Evolutionary conservation across 2,113 vertebrate genomes (phyloP).

Genomic region (Oncorhynchus keta): DNA sequence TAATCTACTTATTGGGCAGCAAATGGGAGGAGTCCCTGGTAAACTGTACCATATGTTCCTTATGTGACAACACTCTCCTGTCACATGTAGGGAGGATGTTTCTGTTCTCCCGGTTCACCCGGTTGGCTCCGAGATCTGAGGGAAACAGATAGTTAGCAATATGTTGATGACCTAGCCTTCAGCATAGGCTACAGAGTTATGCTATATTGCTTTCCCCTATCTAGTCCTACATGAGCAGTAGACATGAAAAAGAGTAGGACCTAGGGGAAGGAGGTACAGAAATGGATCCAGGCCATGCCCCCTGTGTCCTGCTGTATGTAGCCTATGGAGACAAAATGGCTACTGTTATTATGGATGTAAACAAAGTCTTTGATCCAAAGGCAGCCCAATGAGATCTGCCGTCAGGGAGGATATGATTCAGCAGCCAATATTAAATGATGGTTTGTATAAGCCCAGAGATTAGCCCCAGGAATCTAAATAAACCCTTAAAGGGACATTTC

Average conservation of each 20-base stretch:
- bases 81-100: not conserved
- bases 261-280: not conserved
- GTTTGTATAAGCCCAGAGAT: conserved; percentile 54
- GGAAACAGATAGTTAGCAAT: no score
- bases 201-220: not conserved
- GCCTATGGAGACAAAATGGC: not conserved
- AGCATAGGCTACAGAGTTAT: not conserved
- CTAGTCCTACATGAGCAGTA: not conserved
- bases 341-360: not conserved
- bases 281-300: not conserved
- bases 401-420: conserved; percentile 46
- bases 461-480: conserved; percentile 69
- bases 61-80: not conserved
- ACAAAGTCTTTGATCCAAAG: not conserved
- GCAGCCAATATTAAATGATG: conserved; percentile 45
- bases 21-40: conserved; percentile 6
- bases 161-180: not conserved
- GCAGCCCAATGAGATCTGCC: not conserved
- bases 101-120: no score
- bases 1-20: conserved; percentile 29
- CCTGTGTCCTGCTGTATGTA: not conserved
- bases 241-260: not conserved
- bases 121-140: no score
- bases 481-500: conserved; percentile 37
- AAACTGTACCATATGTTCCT: conserved; percentile 21